Percentiles rank a stretch among this genome's conserved stretches.
These are phyloP conservation scores for Coregonus ussuriensis DNA, from an alignment of 2,797 vertebrate species.

Conservation along the genomic window DNA sequence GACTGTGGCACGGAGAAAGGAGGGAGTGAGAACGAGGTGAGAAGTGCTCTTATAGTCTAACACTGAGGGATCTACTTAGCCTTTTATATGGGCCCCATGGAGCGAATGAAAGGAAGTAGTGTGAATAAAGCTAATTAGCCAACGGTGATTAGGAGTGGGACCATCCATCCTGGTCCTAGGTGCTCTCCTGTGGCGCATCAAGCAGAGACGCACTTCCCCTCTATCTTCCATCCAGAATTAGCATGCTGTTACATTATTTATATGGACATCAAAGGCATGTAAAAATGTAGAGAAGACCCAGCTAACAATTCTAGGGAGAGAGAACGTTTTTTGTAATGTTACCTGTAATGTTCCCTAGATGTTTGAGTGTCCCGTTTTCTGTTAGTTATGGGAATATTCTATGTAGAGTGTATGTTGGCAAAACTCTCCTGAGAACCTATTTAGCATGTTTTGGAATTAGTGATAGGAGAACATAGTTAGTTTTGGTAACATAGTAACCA, in stretches of 20 bases:
- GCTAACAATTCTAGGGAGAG: no score
- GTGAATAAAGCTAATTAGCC: slow-evolving; percentile 30
- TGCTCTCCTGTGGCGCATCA: slow-evolving; percentile 9
- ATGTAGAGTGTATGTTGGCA: no score
- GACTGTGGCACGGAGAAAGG: background rate
- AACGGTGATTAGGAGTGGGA: background rate
- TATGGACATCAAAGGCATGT: slow-evolving; percentile 10
- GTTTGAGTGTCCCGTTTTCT: no score
- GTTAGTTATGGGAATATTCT: no score
- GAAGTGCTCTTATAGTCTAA: background rate
- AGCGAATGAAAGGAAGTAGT: slow-evolving; percentile 16
- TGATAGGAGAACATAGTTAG: no score
- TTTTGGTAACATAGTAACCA: no score
- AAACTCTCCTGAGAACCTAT: no score
- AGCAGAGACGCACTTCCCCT: background rate
- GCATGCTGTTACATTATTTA: slow-evolving; percentile 18
- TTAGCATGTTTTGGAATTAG: no score
- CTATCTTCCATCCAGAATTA: slow-evolving; percentile 22
- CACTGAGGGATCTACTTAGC: slow-evolving; percentile 24
- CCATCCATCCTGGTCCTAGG: slow-evolving; percentile 20
- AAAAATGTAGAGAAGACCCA: no score
- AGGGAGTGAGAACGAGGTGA: background rate
- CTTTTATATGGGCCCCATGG: slow-evolving; percentile 21
- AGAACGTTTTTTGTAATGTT: no score
- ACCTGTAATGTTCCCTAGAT: no score